These are phyloP conservation scores for Sula dactylatra DNA, from an alignment of 2,113 vertebrate species.

Conservation along the genomic window DNA sequence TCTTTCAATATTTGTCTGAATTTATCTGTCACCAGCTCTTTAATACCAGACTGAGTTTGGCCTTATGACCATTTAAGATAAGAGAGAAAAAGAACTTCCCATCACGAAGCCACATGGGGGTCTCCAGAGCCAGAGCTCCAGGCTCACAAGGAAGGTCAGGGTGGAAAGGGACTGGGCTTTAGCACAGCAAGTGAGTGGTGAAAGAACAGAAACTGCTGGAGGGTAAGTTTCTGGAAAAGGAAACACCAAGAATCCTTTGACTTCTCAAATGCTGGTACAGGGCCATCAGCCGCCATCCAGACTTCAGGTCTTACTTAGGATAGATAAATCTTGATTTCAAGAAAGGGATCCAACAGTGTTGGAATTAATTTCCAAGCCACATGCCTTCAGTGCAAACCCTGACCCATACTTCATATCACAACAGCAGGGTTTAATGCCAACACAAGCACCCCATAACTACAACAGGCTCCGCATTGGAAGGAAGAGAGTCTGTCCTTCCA, in stretches of 20 bases:
- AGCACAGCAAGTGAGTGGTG: fast-evolving
- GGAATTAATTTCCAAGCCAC: neutral
- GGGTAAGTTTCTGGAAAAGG: neutral
- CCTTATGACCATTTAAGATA: neutral
- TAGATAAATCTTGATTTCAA: neutral
- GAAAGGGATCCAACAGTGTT: neutral
- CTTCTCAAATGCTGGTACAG: neutral
- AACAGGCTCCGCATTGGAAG: neutral
- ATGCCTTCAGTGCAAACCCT: neutral
- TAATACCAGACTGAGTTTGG: neutral
- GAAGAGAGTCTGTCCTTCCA: neutral
- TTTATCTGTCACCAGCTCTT: neutral
- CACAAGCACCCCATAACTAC: neutral
- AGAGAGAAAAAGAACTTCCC: neutral
- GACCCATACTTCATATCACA: neutral
- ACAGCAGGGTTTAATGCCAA: neutral
- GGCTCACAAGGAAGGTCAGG: neutral
- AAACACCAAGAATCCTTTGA: neutral
- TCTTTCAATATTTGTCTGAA: neutral
- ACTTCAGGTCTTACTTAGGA: neutral
- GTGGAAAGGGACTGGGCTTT: neutral
- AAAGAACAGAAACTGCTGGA: neutral
- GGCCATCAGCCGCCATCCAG: neutral
- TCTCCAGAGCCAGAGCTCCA: neutral
- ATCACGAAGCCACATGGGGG: fast-evolving